Evolutionary conservation across 2,797 vertebrate species (phyloP).

Genomic region (Garrulus glandarius): DNA sequence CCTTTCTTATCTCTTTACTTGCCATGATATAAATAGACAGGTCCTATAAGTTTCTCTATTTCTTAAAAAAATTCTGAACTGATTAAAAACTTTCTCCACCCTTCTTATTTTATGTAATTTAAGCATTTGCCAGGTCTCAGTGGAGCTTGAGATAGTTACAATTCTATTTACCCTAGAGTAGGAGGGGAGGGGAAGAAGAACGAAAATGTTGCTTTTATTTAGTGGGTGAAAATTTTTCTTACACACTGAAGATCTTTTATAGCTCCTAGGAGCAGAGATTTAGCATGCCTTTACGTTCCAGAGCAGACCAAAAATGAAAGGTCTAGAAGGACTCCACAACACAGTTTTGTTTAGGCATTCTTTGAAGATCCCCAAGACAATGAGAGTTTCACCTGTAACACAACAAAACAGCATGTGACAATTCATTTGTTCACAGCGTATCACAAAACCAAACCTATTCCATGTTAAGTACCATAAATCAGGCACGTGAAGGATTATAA

Average conservation of each 20-base stretch:
- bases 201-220: not conserved
- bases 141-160: not conserved
- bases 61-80: not conserved
- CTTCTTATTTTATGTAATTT: not conserved
- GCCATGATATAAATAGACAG: not conserved
- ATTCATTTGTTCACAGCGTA: fast-evolving
- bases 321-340: not conserved
- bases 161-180: not conserved
- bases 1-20: not conserved
- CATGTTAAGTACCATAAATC: not conserved
- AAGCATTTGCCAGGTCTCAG: not conserved
- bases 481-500: not conserved
- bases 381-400: not conserved
- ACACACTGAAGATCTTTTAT: not conserved
- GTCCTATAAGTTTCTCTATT: not conserved
- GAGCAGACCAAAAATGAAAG: not conserved
- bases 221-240: not conserved
- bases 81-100: not conserved
- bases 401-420: not conserved
- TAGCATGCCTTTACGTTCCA: not conserved
- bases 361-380: not conserved
- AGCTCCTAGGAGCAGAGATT: not conserved
- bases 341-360: not conserved
- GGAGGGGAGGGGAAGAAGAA: not conserved
- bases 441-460: not conserved